A percentile compares a stretch with the other conserved stretches of the same genome.
Conservation (phyloP, 2,888 invertebrate genomes). For the Chaetoderma sp. region DNA sequence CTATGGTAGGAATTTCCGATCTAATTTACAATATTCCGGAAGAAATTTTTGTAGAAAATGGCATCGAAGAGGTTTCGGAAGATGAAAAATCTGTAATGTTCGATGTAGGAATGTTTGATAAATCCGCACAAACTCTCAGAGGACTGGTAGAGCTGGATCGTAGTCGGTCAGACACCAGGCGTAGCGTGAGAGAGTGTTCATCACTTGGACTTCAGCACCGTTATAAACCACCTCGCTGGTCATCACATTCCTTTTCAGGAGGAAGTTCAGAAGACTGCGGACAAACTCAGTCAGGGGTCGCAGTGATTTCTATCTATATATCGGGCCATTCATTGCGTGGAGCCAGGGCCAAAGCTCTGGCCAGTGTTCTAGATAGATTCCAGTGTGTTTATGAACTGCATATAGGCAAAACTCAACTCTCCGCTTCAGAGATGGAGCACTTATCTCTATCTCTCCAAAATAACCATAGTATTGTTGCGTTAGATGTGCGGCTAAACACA, state of each 20-base stretch:
- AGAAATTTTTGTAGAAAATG: conserved; percentile 27
- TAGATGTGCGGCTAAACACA: conserved; percentile 61
- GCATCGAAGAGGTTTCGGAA: conserved; percentile 47
- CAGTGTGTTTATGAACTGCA: conserved; percentile 61
- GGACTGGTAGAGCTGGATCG: conserved; percentile 59
- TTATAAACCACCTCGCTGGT: too few species aligned
- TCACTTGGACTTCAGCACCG: conserved; percentile 26
- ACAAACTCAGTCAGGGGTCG: conserved; percentile 26
- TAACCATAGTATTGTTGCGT: conserved; percentile 47
- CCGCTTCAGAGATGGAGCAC: conserved; percentile 47
- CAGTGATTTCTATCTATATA: conserved; percentile 61
- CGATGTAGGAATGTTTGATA: conserved; percentile 59
- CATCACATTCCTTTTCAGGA: conserved; percentile 46
- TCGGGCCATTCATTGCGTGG: conserved; percentile 56
- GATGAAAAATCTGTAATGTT: conserved; percentile 60
- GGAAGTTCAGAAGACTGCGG: conserved; percentile 27
- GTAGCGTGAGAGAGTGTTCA: conserved; percentile 43
- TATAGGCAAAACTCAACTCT: conserved; percentile 60
- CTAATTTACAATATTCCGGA: conserved; percentile 49
- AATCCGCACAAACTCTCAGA: conserved; percentile 51
- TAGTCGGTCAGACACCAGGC: conserved; percentile 42
- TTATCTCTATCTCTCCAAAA: conserved; percentile 47
- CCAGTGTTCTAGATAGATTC: conserved; percentile 47
- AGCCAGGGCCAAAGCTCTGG: conserved; percentile 48
- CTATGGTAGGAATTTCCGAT: conserved; percentile 55